phyloP scores from a whole-genome alignment of 2,888 invertebrate species.

The Eumerus sabulonum region DNA sequence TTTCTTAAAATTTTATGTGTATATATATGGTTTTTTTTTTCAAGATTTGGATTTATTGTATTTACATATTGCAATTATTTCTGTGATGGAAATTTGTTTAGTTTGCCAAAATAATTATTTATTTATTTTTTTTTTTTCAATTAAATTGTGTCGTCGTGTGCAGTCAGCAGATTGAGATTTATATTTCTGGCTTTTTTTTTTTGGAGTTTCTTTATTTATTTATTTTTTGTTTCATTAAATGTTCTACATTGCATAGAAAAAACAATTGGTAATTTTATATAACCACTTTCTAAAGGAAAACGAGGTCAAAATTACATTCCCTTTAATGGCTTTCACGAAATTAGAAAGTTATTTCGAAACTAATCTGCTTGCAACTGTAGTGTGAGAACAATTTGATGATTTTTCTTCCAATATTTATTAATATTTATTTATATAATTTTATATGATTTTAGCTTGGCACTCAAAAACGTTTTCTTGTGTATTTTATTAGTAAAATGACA shows the following conservation, averaged over 20 bases:
- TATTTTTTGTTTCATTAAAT: neutral
- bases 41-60: conserved; percentile 57
- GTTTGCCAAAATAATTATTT: conserved; percentile 40
- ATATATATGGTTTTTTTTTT: conserved; percentile 28
- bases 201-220: conserved; percentile 71
- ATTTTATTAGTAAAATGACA: conserved; percentile 15
- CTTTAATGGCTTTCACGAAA: too few species aligned
- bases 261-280: neutral
- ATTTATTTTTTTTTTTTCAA: too few species aligned
- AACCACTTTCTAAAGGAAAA: neutral
- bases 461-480: conserved; percentile 72
- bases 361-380: conserved; percentile 57
- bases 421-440: conserved; percentile 9
- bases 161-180: conserved; percentile 63
- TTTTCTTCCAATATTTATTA: conserved; percentile 35
- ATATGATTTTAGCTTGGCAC: conserved; percentile 76
- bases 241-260: neutral
- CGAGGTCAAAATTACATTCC: too few species aligned
- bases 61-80: conserved; percentile 67
- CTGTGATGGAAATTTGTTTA: conserved; percentile 46
- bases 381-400: conserved; percentile 11
- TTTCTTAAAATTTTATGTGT: conserved; percentile 21
- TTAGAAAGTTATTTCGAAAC: too few species aligned
- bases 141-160: conserved; percentile 47
- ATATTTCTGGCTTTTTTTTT: conserved; percentile 59